These are phyloP conservation scores for Sebastes schlegelii DNA, from an alignment of 2,113 vertebrate species.

Conservation along the genomic window DNA sequence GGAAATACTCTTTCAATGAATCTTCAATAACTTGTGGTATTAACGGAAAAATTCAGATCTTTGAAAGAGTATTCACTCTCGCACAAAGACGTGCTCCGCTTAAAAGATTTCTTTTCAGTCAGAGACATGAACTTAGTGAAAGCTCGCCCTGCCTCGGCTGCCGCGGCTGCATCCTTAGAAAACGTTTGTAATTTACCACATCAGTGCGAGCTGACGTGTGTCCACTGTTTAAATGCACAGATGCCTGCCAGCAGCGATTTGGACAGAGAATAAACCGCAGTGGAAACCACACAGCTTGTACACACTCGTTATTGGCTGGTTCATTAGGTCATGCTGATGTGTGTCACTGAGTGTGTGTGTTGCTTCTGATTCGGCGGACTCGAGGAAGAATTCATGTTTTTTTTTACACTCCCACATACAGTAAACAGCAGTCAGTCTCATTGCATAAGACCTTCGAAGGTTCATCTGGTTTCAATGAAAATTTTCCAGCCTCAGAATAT, in stretches of 20 bases:
- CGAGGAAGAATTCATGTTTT: constrained; percentile 9
- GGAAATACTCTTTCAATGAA: neutral
- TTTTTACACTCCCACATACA: constrained; percentile 25
- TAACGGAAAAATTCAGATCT: constrained; percentile 5
- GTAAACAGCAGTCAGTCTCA: constrained; percentile 28
- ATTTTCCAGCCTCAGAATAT: constrained; percentile 50
- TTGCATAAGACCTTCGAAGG: constrained; percentile 44
- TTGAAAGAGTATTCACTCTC: constrained; percentile 14
- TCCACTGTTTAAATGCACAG: constrained; percentile 28
- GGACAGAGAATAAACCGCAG: constrained; percentile 27
- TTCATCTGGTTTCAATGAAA: constrained; percentile 62
- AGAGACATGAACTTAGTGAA: neutral
- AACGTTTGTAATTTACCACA: constrained; percentile 4
- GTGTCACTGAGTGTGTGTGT: constrained; percentile 12
- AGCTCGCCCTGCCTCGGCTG: neutral
- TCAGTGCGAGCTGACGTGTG: neutral
- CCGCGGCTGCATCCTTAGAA: neutral
- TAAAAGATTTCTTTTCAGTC: constrained; percentile 1
- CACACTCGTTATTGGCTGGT: constrained; percentile 38
- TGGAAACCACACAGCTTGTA: constrained; percentile 38
- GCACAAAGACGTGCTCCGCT: constrained; percentile 9
- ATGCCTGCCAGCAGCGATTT: constrained; percentile 32
- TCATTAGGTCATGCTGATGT: constrained; percentile 42
- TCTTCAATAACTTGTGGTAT: constrained; percentile 16
- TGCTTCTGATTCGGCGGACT: neutral